These are phyloP conservation scores for Crypturellus undulatus DNA, from an alignment of 2,113 vertebrate species.

Conservation along the genomic window DNA sequence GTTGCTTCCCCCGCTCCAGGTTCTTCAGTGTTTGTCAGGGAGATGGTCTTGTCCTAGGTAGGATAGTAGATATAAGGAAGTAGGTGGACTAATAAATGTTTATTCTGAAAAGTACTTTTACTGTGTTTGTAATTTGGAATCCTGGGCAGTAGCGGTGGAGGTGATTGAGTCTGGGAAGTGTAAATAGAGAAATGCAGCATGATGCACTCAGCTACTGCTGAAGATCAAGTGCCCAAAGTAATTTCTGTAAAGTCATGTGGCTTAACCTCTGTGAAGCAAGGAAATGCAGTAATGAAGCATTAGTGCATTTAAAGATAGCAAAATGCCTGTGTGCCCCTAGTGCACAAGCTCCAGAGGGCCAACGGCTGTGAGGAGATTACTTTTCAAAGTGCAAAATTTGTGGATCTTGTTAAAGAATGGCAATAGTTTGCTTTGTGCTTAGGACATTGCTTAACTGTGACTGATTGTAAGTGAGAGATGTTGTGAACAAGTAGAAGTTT, in stretches of 20 bases:
- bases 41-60: neutral
- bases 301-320: neutral
- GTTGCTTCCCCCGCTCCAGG: too few relatives aligned
- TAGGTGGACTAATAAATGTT: neutral
- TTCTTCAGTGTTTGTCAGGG: neutral
- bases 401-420: neutral
- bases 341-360: neutral
- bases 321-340: neutral
- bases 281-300: neutral
- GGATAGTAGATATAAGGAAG: neutral
- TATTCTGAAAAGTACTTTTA: neutral
- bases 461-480: neutral
- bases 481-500: neutral
- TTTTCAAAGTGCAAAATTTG: neutral
- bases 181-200: neutral
- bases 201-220: neutral
- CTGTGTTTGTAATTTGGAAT: neutral
- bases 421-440: neutral
- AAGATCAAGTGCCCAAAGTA: too few relatives aligned
- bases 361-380: neutral
- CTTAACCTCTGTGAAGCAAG: too few relatives aligned
- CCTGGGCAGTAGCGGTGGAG: neutral
- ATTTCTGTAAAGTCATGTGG: too few relatives aligned
- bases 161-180: neutral
- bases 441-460: neutral